These are phyloP conservation scores for Hydrozoanthus tunicans DNA, from an alignment of 64 coral and sea anemone species.

Conservation along the genomic window DNA sequence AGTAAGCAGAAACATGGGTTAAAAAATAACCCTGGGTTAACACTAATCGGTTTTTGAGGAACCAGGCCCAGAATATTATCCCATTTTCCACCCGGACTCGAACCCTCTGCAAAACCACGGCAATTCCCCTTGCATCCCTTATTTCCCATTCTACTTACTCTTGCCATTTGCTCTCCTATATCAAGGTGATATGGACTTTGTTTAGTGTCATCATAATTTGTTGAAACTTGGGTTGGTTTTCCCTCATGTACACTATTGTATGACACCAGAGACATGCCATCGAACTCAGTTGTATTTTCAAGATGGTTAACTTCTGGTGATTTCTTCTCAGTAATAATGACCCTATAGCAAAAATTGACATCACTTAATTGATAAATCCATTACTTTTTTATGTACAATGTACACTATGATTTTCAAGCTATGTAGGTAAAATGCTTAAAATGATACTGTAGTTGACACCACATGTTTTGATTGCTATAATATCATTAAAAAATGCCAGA, in stretches of 20 bases:
- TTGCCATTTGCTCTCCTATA: not conserved
- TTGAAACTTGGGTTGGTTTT: not conserved
- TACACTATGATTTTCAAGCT: not conserved
- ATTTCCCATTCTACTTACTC: not conserved
- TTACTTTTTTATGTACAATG: not conserved
- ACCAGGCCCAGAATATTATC: too few species aligned
- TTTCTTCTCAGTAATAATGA: not conserved
- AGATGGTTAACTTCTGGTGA: conserved; percentile 4
- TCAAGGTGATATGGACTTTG: conserved; percentile 11
- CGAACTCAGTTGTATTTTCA: conserved; percentile 25
- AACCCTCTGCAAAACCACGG: too few species aligned
- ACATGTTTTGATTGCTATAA: too few species aligned
- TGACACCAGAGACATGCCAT: conserved; percentile 66
- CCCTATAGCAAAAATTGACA: not conserved
- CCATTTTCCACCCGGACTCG: too few species aligned
- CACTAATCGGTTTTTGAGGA: too few species aligned
- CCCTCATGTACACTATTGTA: conserved; percentile 80
- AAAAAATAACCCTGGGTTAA: too few species aligned
- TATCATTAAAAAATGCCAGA: too few species aligned
- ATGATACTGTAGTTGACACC: too few species aligned
- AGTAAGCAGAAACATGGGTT: too few species aligned
- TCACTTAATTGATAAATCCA: not conserved
- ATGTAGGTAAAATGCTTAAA: too few species aligned
- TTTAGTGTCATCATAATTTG: not conserved
- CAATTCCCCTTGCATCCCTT: not conserved